Conservation (phyloP, 2,888 invertebrate species). For the Rotaria socialis region DNA sequence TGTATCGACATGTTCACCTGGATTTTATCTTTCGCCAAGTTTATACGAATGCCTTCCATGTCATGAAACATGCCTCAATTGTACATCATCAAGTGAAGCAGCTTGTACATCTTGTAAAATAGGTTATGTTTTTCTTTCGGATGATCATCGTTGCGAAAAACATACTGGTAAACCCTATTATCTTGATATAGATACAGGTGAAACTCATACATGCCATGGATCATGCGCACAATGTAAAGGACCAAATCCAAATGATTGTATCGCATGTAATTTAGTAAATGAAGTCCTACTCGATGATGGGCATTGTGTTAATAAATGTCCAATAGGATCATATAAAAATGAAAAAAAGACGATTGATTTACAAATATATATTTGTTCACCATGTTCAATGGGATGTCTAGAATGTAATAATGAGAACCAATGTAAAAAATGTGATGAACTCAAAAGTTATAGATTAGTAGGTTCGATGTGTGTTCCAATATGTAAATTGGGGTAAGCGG, state of each 20-base stretch:
- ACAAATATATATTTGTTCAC: neutral
- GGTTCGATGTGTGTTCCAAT: neutral
- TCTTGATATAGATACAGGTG: neutral
- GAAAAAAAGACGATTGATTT: neutral
- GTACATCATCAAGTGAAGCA: slow-evolving; percentile 6
- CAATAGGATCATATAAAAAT: neutral
- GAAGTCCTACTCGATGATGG: slow-evolving; percentile 21
- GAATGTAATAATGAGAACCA: neutral
- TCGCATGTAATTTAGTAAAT: neutral
- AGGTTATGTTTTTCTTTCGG: slow-evolving; percentile 4
- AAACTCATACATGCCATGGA: slow-evolving; percentile 9
- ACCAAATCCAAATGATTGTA: slow-evolving; percentile 15
- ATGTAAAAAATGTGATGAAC: neutral
- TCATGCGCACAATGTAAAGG: slow-evolving; percentile 19
- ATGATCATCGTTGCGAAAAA: slow-evolving; percentile 23
- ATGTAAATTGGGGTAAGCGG: neutral
- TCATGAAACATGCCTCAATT: neutral
- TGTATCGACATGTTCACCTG: slow-evolving; percentile 4
- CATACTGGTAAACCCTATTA: neutral
- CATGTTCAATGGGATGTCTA: neutral
- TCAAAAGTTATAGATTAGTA: neutral
- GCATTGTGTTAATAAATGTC: slow-evolving; percentile 23
- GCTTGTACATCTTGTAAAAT: slow-evolving; percentile 3
- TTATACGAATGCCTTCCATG: neutral
- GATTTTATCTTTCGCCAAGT: neutral